Percentiles rank a stretch among this genome's conserved stretches.
Evolutionary conservation across 1,140 invertebrate genomes (phyloP).

Genomic region (Drosophila sproati): DNA sequence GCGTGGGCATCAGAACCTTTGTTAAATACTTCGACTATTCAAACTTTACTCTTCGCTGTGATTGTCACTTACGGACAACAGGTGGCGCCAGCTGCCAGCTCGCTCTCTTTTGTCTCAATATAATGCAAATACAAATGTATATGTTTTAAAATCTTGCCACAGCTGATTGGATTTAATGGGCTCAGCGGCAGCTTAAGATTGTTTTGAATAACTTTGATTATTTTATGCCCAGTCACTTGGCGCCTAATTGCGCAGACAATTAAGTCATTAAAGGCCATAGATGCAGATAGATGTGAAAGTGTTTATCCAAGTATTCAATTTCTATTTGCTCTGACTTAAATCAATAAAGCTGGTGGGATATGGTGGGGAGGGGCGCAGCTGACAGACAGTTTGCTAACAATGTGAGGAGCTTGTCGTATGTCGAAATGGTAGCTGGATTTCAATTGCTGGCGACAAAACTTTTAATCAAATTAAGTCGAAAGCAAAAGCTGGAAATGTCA

Average conservation of each 20-base stretch:
- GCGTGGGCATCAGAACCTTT: no score
- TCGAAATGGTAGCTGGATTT: slow-evolving; percentile 24
- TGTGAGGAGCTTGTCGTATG: slow-evolving; percentile 22
- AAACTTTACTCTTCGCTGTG: neutral
- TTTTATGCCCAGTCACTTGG: slow-evolving; percentile 56
- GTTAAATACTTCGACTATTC: no score
- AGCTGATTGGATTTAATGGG: slow-evolving; percentile 16
- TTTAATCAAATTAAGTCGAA: slow-evolving; percentile 81
- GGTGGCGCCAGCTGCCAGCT: neutral
- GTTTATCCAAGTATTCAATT: slow-evolving; percentile 42
- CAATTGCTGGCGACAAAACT: slow-evolving; percentile 65
- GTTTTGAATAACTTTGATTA: slow-evolving; percentile 15
- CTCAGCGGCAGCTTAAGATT: slow-evolving; percentile 16
- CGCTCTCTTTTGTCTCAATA: neutral
- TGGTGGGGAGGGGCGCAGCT: neutral
- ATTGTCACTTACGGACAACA: slow-evolving; percentile 1
- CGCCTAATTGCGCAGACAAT: slow-evolving; percentile 72
- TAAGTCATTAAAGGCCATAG: slow-evolving; percentile 66
- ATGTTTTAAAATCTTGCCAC: slow-evolving; percentile 7
- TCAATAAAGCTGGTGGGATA: slow-evolving; percentile 31
- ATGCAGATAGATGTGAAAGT: slow-evolving; percentile 11
- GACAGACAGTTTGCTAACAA: slow-evolving; percentile 18
- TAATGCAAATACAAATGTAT: neutral
- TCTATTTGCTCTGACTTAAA: slow-evolving; percentile 51
- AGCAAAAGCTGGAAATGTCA: slow-evolving; percentile 68